These are phyloP conservation scores for Actenoides hombroni DNA, from an alignment of 2,113 vertebrate genomes.

Conservation along the genomic window DNA sequence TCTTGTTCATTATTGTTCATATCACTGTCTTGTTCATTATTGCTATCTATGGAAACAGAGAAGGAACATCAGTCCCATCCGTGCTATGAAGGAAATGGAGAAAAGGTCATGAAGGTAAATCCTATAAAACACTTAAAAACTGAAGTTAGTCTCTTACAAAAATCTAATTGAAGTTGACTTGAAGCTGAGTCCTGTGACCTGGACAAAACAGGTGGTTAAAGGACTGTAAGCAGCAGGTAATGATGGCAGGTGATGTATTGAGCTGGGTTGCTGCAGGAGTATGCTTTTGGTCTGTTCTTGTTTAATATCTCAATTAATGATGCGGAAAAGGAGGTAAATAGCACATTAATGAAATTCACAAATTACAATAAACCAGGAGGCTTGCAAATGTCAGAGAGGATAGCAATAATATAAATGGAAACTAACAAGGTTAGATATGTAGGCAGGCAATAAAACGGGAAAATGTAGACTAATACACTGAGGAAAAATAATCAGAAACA, in stretches of 20 bases:
- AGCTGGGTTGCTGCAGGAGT: neutral
- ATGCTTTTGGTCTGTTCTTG: conserved; percentile 34
- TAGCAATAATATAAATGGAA: conserved; percentile 35
- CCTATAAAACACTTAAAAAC: neutral
- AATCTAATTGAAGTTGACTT: conserved; percentile 19
- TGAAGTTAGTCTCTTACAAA: neutral
- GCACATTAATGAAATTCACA: conserved; percentile 69
- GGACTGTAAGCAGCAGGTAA: neutral
- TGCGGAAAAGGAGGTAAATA: conserved; percentile 52
- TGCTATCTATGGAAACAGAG: neutral
- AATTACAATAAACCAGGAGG: conserved; percentile 43
- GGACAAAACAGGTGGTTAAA: neutral
- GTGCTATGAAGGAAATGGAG: neutral
- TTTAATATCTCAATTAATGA: conserved; percentile 70
- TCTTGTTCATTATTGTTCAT: neutral
- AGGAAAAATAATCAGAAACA: conserved; percentile 46
- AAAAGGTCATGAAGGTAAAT: neutral
- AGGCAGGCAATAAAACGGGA: conserved; percentile 52
- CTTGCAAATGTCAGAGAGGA: conserved; percentile 29
- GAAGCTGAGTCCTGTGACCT: neutral
- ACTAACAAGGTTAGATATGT: conserved; percentile 45
- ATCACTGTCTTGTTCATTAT: neutral
- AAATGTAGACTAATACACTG: conserved; percentile 29
- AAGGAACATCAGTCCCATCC: neutral
- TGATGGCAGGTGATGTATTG: neutral